Evolutionary conservation across 2,797 vertebrate species (phyloP).

Genomic region (Zenarchopterus dispar): DNA sequence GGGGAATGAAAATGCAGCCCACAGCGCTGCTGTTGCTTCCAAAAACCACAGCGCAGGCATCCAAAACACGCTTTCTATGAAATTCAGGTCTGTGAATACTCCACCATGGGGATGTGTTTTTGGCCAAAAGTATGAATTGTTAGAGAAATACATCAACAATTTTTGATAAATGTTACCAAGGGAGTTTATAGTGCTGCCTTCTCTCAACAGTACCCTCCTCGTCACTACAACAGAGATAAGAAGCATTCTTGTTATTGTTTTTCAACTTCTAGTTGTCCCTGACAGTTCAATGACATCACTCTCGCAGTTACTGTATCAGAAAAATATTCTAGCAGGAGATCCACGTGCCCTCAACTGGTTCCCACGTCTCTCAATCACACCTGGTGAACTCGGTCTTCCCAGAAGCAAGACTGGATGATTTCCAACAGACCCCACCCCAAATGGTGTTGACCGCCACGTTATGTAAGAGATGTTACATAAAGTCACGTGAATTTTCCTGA

Average conservation of each 20-base stretch:
- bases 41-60: constrained; percentile 57
- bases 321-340: constrained; percentile 41
- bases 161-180: constrained; percentile 11
- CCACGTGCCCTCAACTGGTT: constrained; percentile 42
- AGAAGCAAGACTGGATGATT: constrained; percentile 23
- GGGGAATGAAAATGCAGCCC: constrained; percentile 18
- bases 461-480: constrained; percentile 64
- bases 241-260: constrained; percentile 48
- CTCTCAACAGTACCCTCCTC: constrained; percentile 10
- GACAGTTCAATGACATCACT: constrained; percentile 35
- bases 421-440: constrained; percentile 37
- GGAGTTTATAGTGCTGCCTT: background rate
- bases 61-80: constrained; percentile 75
- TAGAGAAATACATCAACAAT: constrained; percentile 30
- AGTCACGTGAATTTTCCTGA: constrained; percentile 16
- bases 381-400: constrained; percentile 36
- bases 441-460: constrained; percentile 30
- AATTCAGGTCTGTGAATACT: constrained; percentile 60
- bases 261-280: constrained; percentile 36
- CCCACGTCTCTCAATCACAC: constrained; percentile 42
- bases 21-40: constrained; percentile 40
- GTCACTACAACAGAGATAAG: constrained; percentile 35
- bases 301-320: constrained; percentile 18
- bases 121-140: constrained; percentile 48
- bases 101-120: constrained; percentile 43